A percentile compares a stretch with the other conserved stretches of the same genome.
Conservation (phyloP, 2,888 invertebrate species). For the Disparrhopalites patrizii region DNA sequence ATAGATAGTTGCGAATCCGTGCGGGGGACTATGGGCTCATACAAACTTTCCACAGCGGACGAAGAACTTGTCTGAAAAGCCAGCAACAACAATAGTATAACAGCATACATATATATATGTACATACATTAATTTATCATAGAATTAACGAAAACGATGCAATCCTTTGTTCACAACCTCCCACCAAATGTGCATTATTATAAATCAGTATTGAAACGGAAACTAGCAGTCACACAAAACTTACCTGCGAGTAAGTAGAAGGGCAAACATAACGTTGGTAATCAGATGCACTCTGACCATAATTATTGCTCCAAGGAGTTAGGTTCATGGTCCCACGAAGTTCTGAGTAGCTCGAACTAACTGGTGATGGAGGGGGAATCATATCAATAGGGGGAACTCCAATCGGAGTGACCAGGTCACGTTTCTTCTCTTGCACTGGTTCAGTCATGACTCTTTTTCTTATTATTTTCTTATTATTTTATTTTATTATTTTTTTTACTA, state of each 20-base stretch:
- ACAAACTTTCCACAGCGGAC: constrained; percentile 38
- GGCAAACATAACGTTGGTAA: constrained; percentile 45
- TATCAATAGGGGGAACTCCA: constrained; percentile 60
- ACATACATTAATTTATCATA: neutral
- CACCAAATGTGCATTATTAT: too few species aligned
- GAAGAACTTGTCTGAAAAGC: constrained; percentile 42
- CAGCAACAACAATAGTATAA: neutral
- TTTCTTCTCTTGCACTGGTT: constrained; percentile 19
- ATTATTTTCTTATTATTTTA: too few species aligned
- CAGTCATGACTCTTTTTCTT: constrained; percentile 9
- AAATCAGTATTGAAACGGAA: too few species aligned
- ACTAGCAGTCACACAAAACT: too few species aligned
- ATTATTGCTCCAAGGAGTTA: constrained; percentile 54
- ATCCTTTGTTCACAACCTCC: too few species aligned
- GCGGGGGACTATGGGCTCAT: constrained; percentile 46
- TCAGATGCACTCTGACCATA: constrained; percentile 41
- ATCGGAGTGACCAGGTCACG: constrained; percentile 25
- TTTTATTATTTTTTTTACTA: too few species aligned
- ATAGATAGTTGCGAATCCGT: constrained; percentile 43
- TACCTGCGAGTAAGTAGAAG: constrained; percentile 46
- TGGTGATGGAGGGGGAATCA: constrained; percentile 79
- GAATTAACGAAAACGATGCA: neutral
- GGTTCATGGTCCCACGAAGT: constrained; percentile 71
- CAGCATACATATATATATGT: neutral
- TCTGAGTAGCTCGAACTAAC: constrained; percentile 89